These are phyloP conservation scores for Nannoperca australis DNA, from an alignment of 2,797 vertebrate species.

Conservation along the genomic window DNA sequence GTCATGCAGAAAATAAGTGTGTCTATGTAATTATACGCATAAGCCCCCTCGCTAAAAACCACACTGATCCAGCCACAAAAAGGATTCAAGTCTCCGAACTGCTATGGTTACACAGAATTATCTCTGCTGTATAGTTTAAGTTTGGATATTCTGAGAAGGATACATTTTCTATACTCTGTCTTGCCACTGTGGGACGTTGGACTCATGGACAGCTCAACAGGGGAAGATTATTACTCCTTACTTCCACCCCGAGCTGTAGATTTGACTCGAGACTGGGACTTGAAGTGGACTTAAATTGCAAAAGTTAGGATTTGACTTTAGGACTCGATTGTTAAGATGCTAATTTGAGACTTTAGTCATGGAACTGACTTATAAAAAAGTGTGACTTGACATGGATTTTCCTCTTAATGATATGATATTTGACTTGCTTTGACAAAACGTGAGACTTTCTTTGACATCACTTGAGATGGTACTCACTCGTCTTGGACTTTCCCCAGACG, in stretches of 20 bases:
- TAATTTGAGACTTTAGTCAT: neutral
- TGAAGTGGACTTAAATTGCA: neutral
- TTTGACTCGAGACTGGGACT: neutral
- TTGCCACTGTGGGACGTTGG: neutral
- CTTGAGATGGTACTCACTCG: neutral
- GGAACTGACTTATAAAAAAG: neutral
- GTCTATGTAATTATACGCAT: slow-evolving; percentile 84
- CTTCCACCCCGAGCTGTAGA: neutral
- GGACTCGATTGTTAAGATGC: neutral
- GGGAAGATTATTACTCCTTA: no score
- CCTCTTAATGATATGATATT: no score
- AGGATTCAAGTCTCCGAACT: slow-evolving; percentile 66
- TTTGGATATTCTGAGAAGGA: slow-evolving; percentile 59
- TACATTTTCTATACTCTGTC: slow-evolving; percentile 14
- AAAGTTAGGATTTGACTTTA: neutral
- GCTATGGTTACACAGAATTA: slow-evolving; percentile 62
- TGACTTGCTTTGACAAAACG: neutral
- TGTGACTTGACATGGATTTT: neutral
- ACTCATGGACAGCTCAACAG: no score
- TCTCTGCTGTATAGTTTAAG: slow-evolving; percentile 44
- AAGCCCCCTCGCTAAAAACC: slow-evolving; percentile 73
- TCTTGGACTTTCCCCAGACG: neutral
- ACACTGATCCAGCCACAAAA: slow-evolving; percentile 71
- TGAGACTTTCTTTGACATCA: neutral
- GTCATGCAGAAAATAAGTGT: slow-evolving; percentile 86